Base-by-base conservation (phyloP, 1,140 invertebrate genomes). In the Trichonephila clavata region DNA sequence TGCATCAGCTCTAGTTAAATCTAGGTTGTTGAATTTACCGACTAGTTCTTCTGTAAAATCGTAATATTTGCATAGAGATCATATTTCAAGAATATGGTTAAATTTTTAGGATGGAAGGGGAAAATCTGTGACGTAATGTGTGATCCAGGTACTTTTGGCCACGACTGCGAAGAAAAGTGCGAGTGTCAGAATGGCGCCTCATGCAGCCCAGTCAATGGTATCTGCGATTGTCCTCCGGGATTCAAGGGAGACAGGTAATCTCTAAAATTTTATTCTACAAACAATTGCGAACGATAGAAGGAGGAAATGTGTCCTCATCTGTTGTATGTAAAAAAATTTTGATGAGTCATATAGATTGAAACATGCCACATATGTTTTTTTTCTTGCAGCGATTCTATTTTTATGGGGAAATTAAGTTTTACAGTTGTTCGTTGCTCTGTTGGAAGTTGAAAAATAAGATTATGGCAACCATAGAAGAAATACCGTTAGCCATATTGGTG, bases 161-260 rank as follows among this genome's bases (percentile, higher is more conserved):
- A 97, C 94, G 97, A 97, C 21, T 99, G 99, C 95, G 96, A 97
- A 65, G 96, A 97, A 60, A 96, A 95, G 10, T 99, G 98, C 95
- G 96, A 97, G 65, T 99, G 98, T 95, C 96, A 97, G 95, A 98
- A 99, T 95, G 97, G 97, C 94, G 98, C 97, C n/a, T 97, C 97
- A 94, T 99, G 98, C 95, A 97, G 98, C 80, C 97, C 98, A 0
- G 95, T 98, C 7, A 97, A 98, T 95, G 98, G 98, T 14, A 24
- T 91, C 50, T 95, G 94, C 32, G 60, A 90, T 60, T 95, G 94
- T 86, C 21, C 60, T 14, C 43, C 89, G 18, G 94, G 94, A 16
- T 95, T 80, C 84, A 92, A 57, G 18, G 94, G 90, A 14, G 95
- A 95, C 14, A 96, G 97, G 93, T 99, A 59, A 27, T 16, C 0